Base-by-base conservation (phyloP, 2,888 invertebrate species). In the Stenodema calcarata region DNA sequence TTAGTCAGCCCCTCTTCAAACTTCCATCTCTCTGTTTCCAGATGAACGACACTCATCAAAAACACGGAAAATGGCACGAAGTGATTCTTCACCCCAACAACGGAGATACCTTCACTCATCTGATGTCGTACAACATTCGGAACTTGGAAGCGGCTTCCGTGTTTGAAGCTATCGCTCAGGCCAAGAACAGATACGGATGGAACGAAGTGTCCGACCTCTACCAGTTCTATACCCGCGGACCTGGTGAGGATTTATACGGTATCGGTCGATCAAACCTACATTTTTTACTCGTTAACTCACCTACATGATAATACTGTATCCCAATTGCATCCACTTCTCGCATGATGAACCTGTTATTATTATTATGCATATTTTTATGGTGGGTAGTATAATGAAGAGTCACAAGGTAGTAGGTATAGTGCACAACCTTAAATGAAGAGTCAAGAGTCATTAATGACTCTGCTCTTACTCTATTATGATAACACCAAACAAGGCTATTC, bases 101-200 rank as follows among this genome's bases (percentile, higher is more conserved):
- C 89, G 91, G 92, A 0, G 91, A 91, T 12, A 91, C 92, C 42
- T 91, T 92, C 89, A 91, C 92, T 87, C 93, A 93, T 90, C 92
- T 93, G 89, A 94, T 95, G 90, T 91, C 93, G 0, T 94, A 95
- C 91, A 94, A 94, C 91, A 93, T 95, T 89, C 92, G 92, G 41
- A 93, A 93, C 44, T 91, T 95, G 88, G 93, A 94, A 90, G 93
- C 95, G 0, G 94, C 93, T 0, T 94, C 94, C 11, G 93, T 94
- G 88, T 95, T 95, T 91, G 95, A 95, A 90, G 95, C 95, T 14
- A 94, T 94, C 89, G 95, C 95, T 83, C 94, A 94, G 90, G 95
- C 95, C 87, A 95, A 94, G 92, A 95, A 95, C 91, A 92, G 94
- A 91, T 95, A 94, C 89, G 95, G 95, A 0, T 95, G 95, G 94